Percentiles rank a stretch among this genome's conserved stretches.
phyloP scores from a whole-genome alignment of 2,113 vertebrate species.

The Pseudolaguvia tuberculata region DNA sequence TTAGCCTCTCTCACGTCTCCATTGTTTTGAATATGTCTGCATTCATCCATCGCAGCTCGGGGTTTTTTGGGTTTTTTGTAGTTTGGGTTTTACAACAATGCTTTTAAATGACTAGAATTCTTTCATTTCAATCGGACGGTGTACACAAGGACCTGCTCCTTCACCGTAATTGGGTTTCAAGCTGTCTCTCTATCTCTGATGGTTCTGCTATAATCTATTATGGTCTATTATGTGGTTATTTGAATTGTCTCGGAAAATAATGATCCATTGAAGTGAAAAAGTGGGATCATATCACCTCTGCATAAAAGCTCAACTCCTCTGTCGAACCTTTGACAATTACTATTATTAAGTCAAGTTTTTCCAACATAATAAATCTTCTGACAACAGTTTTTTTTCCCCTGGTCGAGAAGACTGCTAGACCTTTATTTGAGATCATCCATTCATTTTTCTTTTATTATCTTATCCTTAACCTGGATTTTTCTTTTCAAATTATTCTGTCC shows the following conservation, averaged over 20 bases:
- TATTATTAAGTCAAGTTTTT: constrained; percentile 47
- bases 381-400: constrained; percentile 43
- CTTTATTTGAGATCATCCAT: constrained; percentile 33
- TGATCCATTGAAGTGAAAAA: constrained; percentile 39
- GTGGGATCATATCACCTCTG: constrained; percentile 44
- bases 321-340: constrained; percentile 15
- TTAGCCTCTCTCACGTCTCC: constrained; percentile 11
- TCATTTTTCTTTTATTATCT: constrained; percentile 27
- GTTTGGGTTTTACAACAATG: constrained; percentile 23
- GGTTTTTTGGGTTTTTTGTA: constrained; percentile 6
- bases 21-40: constrained; percentile 32
- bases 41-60: constrained; percentile 17
- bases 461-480: constrained; percentile 37
- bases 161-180: constrained; percentile 39
- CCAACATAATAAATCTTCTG: constrained; percentile 50
- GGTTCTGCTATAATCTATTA: constrained; percentile 39
- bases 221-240: constrained; percentile 46
- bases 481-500: constrained; percentile 20
- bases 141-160: constrained; percentile 28
- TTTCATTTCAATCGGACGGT: constrained; percentile 35
- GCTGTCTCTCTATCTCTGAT: constrained; percentile 48
- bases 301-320: constrained; percentile 23
- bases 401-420: constrained; percentile 12
- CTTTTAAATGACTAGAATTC: constrained; percentile 36
- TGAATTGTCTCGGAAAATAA: constrained; percentile 49